Conservation (phyloP, 2,888 invertebrate genomes). For the Orthosia gracilis region DNA sequence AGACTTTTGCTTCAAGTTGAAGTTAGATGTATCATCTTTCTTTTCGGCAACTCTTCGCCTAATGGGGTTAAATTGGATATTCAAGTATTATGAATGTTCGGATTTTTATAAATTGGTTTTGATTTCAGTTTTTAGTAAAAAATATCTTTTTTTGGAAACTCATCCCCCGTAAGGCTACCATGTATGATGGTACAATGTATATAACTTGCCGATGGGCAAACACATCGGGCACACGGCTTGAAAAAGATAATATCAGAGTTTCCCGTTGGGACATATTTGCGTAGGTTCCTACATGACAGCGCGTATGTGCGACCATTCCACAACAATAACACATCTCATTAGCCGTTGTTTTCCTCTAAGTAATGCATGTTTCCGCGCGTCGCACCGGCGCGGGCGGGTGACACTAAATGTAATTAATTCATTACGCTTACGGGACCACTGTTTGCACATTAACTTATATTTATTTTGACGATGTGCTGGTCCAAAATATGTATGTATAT, state of each 20-base stretch:
- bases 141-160: not conserved
- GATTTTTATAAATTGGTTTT: too few relatives aligned
- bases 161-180: not conserved
- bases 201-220: not conserved
- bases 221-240: not conserved
- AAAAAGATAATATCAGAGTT: constrained; percentile 1
- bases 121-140: not conserved
- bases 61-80: too few relatives aligned
- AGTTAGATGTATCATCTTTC: too few relatives aligned
- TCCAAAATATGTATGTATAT: constrained; percentile 11
- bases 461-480: constrained; percentile 40
- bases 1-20: too few relatives aligned
- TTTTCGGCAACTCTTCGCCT: too few relatives aligned
- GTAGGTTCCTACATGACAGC: not conserved
- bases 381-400: constrained; percentile 57
- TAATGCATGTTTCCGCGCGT: constrained; percentile 56
- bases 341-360: constrained; percentile 60
- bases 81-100: too few relatives aligned
- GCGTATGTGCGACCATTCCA: constrained; percentile 33
- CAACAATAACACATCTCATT: constrained; percentile 54
- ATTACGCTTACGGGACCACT: constrained; percentile 64
- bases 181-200: too few relatives aligned
- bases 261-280: constrained; percentile 5
- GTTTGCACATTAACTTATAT: constrained; percentile 53
- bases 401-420: constrained; percentile 67